phyloP scores from a whole-genome alignment of 2,888 invertebrate species.

The Yponomeuta sedellus region DNA sequence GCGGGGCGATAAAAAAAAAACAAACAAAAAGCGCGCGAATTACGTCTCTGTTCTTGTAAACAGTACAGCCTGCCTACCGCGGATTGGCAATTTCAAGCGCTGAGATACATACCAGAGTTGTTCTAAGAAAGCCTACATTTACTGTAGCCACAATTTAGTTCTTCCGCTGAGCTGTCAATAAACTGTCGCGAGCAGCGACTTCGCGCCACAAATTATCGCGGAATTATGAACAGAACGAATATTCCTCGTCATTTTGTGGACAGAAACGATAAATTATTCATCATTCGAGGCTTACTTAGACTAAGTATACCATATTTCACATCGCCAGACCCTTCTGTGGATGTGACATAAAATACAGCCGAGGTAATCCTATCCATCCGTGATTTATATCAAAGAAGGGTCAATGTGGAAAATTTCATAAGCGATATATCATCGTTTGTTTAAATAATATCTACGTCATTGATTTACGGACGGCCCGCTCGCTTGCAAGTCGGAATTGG shows the following conservation, averaged over 20 bases:
- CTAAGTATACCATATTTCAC: conserved; percentile 72
- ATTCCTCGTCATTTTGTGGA: conserved; percentile 46
- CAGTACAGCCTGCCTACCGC: too few species aligned
- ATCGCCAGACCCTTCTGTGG: conserved; percentile 57
- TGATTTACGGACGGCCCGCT: conserved; percentile 1
- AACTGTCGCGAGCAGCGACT: conserved; percentile 3
- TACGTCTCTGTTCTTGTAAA: too few species aligned
- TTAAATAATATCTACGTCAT: conserved; percentile 30
- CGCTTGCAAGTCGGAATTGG: background rate
- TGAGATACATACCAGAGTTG: too few species aligned
- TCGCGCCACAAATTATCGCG: conserved; percentile 9
- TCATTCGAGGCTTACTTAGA: conserved; percentile 66
- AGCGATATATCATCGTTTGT: conserved; percentile 54
- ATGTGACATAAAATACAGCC: conserved; percentile 70
- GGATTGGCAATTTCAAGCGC: too few species aligned
- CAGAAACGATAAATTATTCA: conserved; percentile 70
- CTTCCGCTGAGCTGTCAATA: background rate
- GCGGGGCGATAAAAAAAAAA: too few species aligned
- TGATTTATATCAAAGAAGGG: conserved; percentile 68
- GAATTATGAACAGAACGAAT: conserved; percentile 13
- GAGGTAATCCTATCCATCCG: conserved; percentile 69
- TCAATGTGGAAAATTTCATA: conserved; percentile 64
- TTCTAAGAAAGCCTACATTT: background rate
- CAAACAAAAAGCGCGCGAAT: too few species aligned
- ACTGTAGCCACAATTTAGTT: background rate